Evolutionary conservation across 2,888 invertebrate genomes (phyloP).

Genomic region (Heliconius hortense): DNA sequence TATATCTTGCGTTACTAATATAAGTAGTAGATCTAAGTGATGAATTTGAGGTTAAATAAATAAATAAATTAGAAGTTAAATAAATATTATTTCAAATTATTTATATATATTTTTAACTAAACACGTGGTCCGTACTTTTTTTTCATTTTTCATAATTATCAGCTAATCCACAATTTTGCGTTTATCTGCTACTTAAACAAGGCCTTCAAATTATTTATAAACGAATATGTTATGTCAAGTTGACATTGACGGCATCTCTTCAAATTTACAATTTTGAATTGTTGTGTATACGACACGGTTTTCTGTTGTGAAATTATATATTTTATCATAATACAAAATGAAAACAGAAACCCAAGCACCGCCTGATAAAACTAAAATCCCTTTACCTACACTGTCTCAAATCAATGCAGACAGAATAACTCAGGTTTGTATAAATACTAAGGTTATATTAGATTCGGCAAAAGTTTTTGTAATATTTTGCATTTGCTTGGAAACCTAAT

Average conservation of each 20-base stretch:
- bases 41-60: not conserved
- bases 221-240: slow-evolving; percentile 15
- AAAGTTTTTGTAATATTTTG: slow-evolving; percentile 25
- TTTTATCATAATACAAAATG: slow-evolving; percentile 52
- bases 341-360: slow-evolving; percentile 60
- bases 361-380: slow-evolving; percentile 76
- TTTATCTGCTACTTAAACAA: too few species aligned
- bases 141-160: too few species aligned
- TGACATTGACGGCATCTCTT: slow-evolving; percentile 30
- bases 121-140: too few species aligned
- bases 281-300: slow-evolving; percentile 41
- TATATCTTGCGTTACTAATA: not conserved
- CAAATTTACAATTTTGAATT: slow-evolving; percentile 32
- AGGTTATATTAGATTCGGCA: slow-evolving; percentile 51
- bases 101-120: too few species aligned
- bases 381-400: slow-evolving; percentile 92
- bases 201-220: not conserved
- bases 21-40: not conserved
- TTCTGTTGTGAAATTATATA: slow-evolving; percentile 26
- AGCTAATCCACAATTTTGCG: too few species aligned
- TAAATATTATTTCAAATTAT: not conserved
- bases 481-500: not conserved
- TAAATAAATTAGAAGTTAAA: not conserved
- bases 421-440: slow-evolving; percentile 82
- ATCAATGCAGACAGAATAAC: slow-evolving; percentile 95